Evolutionary conservation across 2,888 invertebrate genomes (phyloP).

Genomic region (Linnaemya vulpina): DNA sequence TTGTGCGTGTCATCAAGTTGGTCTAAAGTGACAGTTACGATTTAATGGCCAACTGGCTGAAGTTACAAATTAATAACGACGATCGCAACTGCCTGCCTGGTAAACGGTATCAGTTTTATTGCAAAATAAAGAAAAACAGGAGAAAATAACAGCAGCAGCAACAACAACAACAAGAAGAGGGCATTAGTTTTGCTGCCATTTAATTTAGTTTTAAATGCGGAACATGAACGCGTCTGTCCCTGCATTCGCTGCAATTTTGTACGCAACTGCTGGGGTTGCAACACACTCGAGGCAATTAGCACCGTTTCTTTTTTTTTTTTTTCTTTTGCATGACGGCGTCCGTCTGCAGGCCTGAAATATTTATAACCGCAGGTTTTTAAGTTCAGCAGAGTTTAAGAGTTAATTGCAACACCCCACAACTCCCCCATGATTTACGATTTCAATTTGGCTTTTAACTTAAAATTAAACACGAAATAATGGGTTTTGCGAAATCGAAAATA

Average conservation of each 20-base stretch:
- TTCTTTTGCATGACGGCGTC: slow-evolving; percentile 73
- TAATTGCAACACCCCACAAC: slow-evolving; percentile 41
- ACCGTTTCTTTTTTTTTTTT: slow-evolving; percentile 78
- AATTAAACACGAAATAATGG: slow-evolving; percentile 15
- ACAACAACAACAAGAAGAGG: no score
- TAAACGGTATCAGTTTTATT: slow-evolving; percentile 52
- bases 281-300: slow-evolving; percentile 77
- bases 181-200: slow-evolving; percentile 23
- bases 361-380: not conserved
- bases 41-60: slow-evolving; percentile 80
- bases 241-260: slow-evolving; percentile 21
- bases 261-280: slow-evolving; percentile 73
- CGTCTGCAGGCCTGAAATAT: slow-evolving; percentile 35
- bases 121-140: not conserved
- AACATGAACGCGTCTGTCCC: not conserved
- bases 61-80: slow-evolving; percentile 80
- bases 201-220: slow-evolving; percentile 16
- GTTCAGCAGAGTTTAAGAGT: slow-evolving; percentile 3
- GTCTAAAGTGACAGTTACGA: slow-evolving; percentile 82
- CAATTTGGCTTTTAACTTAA: not conserved
- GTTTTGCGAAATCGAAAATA: slow-evolving; percentile 7
- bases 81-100: slow-evolving; percentile 30
- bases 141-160: not conserved
- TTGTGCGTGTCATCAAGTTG: slow-evolving; percentile 82
- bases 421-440: slow-evolving; percentile 37